These are phyloP conservation scores for Zosterops borbonicus DNA, from an alignment of 2,113 vertebrate genomes.

Conservation along the genomic window DNA sequence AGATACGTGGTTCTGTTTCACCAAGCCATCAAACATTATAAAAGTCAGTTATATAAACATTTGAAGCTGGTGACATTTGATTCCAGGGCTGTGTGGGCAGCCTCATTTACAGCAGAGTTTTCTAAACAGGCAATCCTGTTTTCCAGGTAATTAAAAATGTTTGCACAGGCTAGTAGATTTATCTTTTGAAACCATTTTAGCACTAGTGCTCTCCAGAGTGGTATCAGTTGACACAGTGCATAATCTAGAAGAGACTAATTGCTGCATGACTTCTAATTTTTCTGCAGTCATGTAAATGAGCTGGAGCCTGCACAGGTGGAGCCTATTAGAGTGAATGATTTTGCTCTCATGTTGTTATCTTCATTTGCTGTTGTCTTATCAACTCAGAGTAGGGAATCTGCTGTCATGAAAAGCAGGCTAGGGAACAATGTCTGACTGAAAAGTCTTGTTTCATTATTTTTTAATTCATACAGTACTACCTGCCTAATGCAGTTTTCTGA, in stretches of 20 bases:
- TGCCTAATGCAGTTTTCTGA: slow-evolving; percentile 96
- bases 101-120: slow-evolving; percentile 73
- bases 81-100: slow-evolving; percentile 72
- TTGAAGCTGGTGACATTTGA: slow-evolving; percentile 77
- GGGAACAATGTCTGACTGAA: slow-evolving; percentile 88
- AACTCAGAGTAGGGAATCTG: slow-evolving; percentile 77
- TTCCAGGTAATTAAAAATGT: slow-evolving; percentile 86
- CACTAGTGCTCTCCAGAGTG: slow-evolving; percentile 81
- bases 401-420: slow-evolving; percentile 79
- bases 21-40: slow-evolving; percentile 73
- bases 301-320: slow-evolving; percentile 80
- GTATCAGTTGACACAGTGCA: slow-evolving; percentile 83
- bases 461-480: slow-evolving; percentile 93
- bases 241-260: slow-evolving; percentile 87
- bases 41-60: slow-evolving; percentile 78
- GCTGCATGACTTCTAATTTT: slow-evolving; percentile 84
- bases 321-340: slow-evolving; percentile 81
- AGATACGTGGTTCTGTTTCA: slow-evolving; percentile 65
- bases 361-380: slow-evolving; percentile 83
- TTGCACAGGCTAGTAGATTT: slow-evolving; percentile 83
- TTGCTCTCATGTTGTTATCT: slow-evolving; percentile 81
- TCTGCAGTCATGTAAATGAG: slow-evolving; percentile 87
- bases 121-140: slow-evolving; percentile 78
- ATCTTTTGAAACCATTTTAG: slow-evolving; percentile 83
- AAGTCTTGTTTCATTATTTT: slow-evolving; percentile 95